Base-by-base conservation (phyloP, 1,140 invertebrate species). In the Brevipalpus yothersi region DNA sequence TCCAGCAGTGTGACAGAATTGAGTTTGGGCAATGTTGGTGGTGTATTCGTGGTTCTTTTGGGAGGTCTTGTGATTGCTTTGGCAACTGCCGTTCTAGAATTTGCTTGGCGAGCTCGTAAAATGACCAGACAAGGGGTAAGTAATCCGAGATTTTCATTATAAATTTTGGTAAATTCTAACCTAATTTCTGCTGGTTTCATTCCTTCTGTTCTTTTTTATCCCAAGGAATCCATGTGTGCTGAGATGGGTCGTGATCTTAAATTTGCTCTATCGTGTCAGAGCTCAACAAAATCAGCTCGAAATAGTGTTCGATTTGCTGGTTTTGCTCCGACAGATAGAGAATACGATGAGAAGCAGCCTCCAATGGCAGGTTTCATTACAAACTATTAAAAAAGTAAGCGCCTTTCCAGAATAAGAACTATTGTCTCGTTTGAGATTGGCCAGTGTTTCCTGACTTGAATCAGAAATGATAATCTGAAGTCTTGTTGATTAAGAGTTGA, bases 11-110 rank as follows among this genome's bases (percentile, higher is more conserved):
- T 66, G 17, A 68, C 54, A 23, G 66, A 65, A 43, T 56, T 68
- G 40, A 63, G 62, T 41, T 47, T 68, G 42, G 67, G 56, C 47
- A 68, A 68, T 60, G 72, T 76, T 39, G 75, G 73, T n/a, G 75
- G 75, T 31, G 72, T 76, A 9, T 76, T 76, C 63, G 71, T 76
- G 15, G 70, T 76, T 19, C 67, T 76, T 5, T 65, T 75, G n/a
- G 68, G 69, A 19, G 74, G 73, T 17, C 66, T 74, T 15, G 63
- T 63, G 2, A 63, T 69, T 13, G 69, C 71, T 2, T 64, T 63
- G n/a, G 57, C 62, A 41, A 65, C 65, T 23, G 63, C 60, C 13
- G 59, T 66, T 39, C 41, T 57, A n/a, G 65, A 66, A 54, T 66
- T 66, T 49, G 53, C 65, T 51, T 65, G 64, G 64, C 61, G 58